Conservation (phyloP, 1,140 invertebrate species). For the Samia ricini region DNA sequence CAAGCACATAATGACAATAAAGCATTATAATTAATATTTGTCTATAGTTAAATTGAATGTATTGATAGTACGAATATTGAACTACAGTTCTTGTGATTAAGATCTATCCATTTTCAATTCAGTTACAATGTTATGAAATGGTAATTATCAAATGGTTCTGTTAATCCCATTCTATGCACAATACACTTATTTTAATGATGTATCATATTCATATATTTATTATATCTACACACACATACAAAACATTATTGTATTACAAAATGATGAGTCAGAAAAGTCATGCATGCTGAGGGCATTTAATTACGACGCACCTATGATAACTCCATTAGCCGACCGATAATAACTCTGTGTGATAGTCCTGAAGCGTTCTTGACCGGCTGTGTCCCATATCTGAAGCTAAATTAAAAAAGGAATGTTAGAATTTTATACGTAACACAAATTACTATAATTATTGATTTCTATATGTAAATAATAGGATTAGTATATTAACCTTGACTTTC, state of each 20-base stretch:
- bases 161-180: background rate
- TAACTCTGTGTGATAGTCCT: slow-evolving; percentile 96
- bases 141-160: no score
- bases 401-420: slow-evolving; percentile 31
- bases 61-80: no score
- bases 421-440: background rate
- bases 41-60: no score
- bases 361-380: slow-evolving; percentile 95
- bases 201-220: background rate
- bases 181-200: background rate
- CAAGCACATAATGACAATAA: no score
- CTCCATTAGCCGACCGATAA: slow-evolving; percentile 94
- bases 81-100: no score
- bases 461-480: background rate
- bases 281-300: background rate
- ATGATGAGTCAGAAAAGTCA: slow-evolving; percentile 1
- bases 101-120: no score
- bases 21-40: no score
- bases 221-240: background rate
- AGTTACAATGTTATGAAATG: no score
- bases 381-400: slow-evolving; percentile 96
- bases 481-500: slow-evolving; percentile 89
- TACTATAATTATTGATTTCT: slow-evolving; percentile 1
- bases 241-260: background rate
- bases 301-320: slow-evolving; percentile 79